A percentile compares a stretch with the other conserved stretches of the same genome.
Evolutionary conservation across 1,140 invertebrate species (phyloP).

Genomic region (Drosophila hydei): DNA sequence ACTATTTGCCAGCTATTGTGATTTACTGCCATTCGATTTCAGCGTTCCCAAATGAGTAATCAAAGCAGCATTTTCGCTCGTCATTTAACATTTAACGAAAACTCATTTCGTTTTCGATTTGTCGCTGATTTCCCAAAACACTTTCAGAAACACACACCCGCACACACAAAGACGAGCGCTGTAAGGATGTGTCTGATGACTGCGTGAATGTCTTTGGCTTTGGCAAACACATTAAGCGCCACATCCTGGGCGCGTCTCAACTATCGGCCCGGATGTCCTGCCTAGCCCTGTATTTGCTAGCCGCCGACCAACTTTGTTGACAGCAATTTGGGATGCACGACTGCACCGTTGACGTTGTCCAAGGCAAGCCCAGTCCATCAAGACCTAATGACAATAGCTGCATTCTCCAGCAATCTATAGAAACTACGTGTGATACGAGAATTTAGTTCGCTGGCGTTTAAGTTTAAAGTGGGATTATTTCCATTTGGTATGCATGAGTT

Average conservation of each 20-base stretch:
- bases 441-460: too few species aligned
- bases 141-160: slow-evolving; percentile 36
- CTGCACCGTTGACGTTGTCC: slow-evolving; percentile 61
- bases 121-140: slow-evolving; percentile 74
- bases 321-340: slow-evolving; percentile 78
- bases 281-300: slow-evolving; percentile 36
- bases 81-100: slow-evolving; percentile 46
- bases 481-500: not conserved
- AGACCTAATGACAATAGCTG: slow-evolving; percentile 11
- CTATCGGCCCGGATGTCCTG: slow-evolving; percentile 46
- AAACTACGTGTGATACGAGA: not conserved
- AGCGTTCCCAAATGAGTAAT: slow-evolving; percentile 65
- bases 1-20: slow-evolving; percentile 25
- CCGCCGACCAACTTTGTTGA: slow-evolving; percentile 50
- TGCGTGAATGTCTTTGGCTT: slow-evolving; percentile 52
- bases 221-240: slow-evolving; percentile 69
- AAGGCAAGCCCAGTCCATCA: slow-evolving; percentile 32
- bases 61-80: slow-evolving; percentile 26
- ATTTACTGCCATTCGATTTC: not conserved
- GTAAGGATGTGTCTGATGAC: slow-evolving; percentile 46
- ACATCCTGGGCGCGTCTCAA: slow-evolving; percentile 61
- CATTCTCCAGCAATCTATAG: not conserved
- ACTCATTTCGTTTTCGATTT: slow-evolving; percentile 72
- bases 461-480: not conserved
- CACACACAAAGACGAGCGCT: slow-evolving; percentile 15